Base-by-base conservation (phyloP, 2,797 vertebrate species). In the Limnodromus scolopaceus region DNA sequence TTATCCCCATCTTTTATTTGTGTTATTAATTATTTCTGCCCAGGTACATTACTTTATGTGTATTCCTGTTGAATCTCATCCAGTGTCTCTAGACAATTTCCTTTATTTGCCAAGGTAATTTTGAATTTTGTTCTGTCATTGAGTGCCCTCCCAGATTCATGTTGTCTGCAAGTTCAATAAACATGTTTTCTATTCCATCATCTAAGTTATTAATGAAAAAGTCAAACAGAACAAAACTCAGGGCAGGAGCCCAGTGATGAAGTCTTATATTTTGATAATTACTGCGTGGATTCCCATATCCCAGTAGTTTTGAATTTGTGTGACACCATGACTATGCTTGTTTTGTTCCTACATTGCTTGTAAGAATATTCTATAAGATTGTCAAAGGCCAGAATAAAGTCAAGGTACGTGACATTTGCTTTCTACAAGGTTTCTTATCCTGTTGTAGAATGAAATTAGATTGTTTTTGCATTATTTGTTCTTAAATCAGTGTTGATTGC, bases 81-180 rank as follows among this genome's bases (percentile, higher is more conserved):
- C 14, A 32, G 16, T 55, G 24, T 34, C 65, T 84, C 43, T 78
- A 68, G 69, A 90, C 1, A 3, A 60, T 78, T 86, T 85, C 17
- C 86, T 84, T 93, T 79, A 63, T 94, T 91, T 92, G 36, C 39
- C 39, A 66, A 72, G n/a, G 48, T 84, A 8, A 69, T 91, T 95
- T 54, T 88, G 27, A 86, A 58, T 95, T 94, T 92, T 84, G 75
- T 90, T 86, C 28, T 75, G 45, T 65, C 28, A 49, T 60, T 86
- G 39, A 57, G 36, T 94, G 72, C 63, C 39, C 68, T 93, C 17
- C 55, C 76, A 82, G 39, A 63, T 93, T 96, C 43, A 27, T 63
- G 55, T 92, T 30, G n/a, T 82, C 66, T 89, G 22, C 66, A 76
- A 48, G 66, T 95, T 87, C 80, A 92, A 84, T 89, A 89, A 91